These are phyloP conservation scores for Macropus fuliginosus DNA, from an alignment of 2,797 vertebrate genomes.

Conservation along the genomic window DNA sequence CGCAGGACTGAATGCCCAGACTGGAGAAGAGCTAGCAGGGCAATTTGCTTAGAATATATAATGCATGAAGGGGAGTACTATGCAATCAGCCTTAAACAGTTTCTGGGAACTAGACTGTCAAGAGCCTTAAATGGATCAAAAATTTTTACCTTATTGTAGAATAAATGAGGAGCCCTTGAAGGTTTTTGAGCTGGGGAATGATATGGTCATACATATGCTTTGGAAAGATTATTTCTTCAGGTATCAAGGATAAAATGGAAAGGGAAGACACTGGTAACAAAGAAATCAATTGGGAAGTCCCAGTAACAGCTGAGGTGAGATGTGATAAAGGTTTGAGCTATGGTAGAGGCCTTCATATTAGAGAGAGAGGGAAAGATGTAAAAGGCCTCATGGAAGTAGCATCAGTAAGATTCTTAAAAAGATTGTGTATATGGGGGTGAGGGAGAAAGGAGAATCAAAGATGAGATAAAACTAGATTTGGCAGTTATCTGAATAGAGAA, in stretches of 20 bases:
- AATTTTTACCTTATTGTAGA: neutral
- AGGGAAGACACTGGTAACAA: neutral
- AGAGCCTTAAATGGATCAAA: neutral
- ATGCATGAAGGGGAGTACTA: neutral
- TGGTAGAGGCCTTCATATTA: neutral
- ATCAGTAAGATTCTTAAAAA: neutral
- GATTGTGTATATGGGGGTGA: neutral
- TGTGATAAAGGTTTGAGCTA: neutral
- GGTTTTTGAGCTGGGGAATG: neutral
- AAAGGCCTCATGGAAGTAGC: neutral
- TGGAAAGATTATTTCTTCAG: neutral
- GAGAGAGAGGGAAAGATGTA: neutral
- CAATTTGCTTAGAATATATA: neutral
- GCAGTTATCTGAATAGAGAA: neutral
- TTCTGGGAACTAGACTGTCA: neutral
- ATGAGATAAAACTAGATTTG: no score
- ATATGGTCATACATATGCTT: neutral
- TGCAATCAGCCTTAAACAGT: neutral
- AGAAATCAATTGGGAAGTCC: neutral
- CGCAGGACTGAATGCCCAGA: neutral
- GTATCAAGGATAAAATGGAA: neutral
- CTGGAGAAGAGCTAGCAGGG: neutral
- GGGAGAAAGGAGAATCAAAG: neutral
- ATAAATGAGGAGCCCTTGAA: neutral
- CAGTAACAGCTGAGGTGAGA: neutral